phyloP scores from a whole-genome alignment of 2,113 vertebrate species.

The Lophotis ruficrista region DNA sequence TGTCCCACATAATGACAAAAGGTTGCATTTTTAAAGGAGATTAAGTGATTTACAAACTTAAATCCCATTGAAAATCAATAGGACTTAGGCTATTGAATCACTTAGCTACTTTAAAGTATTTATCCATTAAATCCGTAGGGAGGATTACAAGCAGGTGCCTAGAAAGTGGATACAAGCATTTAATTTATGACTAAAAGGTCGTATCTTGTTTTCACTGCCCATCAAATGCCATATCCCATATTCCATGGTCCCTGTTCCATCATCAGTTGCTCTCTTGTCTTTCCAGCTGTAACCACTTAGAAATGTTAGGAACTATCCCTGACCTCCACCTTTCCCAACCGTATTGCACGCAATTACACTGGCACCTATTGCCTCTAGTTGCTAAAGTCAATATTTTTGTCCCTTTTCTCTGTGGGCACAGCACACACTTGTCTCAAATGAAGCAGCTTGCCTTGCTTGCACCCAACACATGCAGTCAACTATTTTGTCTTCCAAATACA shows the following conservation, averaged over 20 bases:
- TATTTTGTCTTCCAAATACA: background rate
- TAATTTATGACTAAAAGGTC: constrained; percentile 1
- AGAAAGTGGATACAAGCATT: constrained; percentile 9
- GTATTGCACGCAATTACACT: background rate
- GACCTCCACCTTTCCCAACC: background rate
- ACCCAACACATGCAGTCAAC: background rate
- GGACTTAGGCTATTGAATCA: constrained; percentile 19
- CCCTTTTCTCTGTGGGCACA: background rate
- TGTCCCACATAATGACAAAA: constrained; percentile 22
- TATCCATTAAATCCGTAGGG: constrained; percentile 17
- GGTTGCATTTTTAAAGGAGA: constrained; percentile 45
- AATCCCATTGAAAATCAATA: constrained; percentile 59
- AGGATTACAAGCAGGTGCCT: constrained; percentile 42
- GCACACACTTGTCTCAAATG: background rate
- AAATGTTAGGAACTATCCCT: background rate
- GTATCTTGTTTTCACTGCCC: background rate
- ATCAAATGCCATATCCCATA: background rate
- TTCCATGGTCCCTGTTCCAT: background rate
- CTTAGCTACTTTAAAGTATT: constrained; percentile 38
- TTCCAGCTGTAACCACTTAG: background rate
- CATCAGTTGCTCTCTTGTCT: background rate
- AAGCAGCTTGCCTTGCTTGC: background rate
- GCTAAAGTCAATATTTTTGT: background rate
- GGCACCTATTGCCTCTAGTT: background rate
- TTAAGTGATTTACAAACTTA: constrained; percentile 46